phyloP scores from a whole-genome alignment of 2,888 invertebrate species.

The Nemurella pictetii region DNA sequence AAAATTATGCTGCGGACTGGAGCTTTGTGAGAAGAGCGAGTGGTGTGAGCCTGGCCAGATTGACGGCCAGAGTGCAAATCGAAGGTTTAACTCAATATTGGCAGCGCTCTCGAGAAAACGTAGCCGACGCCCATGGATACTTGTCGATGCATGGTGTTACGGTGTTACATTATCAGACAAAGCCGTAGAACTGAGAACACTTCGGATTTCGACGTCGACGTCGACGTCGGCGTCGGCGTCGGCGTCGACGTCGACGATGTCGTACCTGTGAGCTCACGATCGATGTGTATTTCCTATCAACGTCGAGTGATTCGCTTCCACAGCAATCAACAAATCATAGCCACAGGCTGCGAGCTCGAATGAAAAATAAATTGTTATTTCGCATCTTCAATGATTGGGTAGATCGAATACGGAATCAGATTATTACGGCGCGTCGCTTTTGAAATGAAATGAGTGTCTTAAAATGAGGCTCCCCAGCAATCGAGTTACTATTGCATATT shows the following conservation, averaged over 20 bases:
- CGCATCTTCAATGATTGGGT: conserved; percentile 14
- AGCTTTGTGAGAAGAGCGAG: too few species aligned
- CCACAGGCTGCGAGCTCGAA: neutral
- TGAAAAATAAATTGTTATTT: conserved; percentile 15
- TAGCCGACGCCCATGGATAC: neutral
- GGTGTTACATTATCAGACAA: neutral
- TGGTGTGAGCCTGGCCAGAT: too few species aligned
- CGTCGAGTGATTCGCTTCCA: neutral
- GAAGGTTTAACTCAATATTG: neutral
- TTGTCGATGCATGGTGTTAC: neutral
- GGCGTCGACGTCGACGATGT: too few species aligned
- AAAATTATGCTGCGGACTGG: too few species aligned
- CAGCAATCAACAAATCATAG: neutral
- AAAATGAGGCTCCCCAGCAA: neutral
- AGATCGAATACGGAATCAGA: neutral
- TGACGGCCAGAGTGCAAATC: too few species aligned
- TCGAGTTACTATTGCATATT: too few species aligned
- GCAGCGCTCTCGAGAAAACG: neutral
- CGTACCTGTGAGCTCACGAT: too few species aligned
- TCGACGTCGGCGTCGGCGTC: neutral
- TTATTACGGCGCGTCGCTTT: conserved; percentile 6
- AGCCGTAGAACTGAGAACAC: neutral
- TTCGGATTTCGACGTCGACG: neutral
- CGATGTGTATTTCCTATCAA: neutral
- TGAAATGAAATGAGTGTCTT: neutral